Evolutionary conservation across 1,140 invertebrate genomes (phyloP).

Genomic region (Lethrus apterus): DNA sequence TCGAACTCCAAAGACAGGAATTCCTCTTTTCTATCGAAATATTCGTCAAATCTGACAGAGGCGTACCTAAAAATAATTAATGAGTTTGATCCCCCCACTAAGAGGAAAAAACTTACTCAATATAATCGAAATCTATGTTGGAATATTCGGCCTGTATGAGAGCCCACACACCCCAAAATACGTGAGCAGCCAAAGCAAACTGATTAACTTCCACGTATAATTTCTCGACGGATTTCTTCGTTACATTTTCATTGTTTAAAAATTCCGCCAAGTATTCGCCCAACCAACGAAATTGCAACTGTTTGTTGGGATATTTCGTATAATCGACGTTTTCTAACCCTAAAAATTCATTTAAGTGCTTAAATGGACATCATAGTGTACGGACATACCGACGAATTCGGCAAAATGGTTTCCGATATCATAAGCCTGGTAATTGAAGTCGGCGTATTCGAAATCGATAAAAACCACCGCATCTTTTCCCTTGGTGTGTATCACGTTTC

Average conservation of each 20-base stretch:
- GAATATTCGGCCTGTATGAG: slow-evolving; percentile 87
- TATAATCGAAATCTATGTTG: slow-evolving; percentile 89
- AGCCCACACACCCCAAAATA: slow-evolving; percentile 91
- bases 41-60: slow-evolving; percentile 56
- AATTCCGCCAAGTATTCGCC: slow-evolving; percentile 64
- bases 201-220: slow-evolving; percentile 74
- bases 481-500: slow-evolving; percentile 83
- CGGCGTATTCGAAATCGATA: slow-evolving; percentile 97
- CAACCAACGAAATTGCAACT: slow-evolving; percentile 80
- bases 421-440: slow-evolving; percentile 88
- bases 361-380: slow-evolving; percentile 18
- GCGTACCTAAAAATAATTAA: slow-evolving; percentile 53
- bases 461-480: slow-evolving; percentile 71
- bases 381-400: slow-evolving; percentile 83
- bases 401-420: slow-evolving; percentile 98
- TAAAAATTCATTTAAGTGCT: too few species aligned
- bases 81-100: slow-evolving; percentile 15
- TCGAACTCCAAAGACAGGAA: slow-evolving; percentile 25
- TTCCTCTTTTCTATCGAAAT: slow-evolving; percentile 48
- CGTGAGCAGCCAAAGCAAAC: slow-evolving; percentile 72
- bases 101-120: slow-evolving; percentile 56
- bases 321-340: slow-evolving; percentile 70
- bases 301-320: slow-evolving; percentile 67
- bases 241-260: slow-evolving; percentile 41
- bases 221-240: slow-evolving; percentile 51